Conservation (phyloP, 2,888 invertebrate genomes). For the Drosophila colorata region DNA sequence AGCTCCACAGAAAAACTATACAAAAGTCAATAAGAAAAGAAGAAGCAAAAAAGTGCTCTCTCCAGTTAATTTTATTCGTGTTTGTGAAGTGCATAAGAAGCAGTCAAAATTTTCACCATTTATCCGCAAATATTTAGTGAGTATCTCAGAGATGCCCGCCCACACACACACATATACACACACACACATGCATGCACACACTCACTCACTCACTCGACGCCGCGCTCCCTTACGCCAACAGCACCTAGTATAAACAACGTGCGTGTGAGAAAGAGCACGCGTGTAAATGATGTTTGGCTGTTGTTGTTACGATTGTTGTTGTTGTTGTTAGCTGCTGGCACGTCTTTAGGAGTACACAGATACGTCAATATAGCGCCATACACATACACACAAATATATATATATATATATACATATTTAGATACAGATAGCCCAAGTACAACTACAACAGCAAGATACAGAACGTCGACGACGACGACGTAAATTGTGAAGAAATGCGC, state of each 20-base stretch:
- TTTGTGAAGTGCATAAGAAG: slow-evolving; percentile 64
- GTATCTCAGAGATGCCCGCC: slow-evolving; percentile 73
- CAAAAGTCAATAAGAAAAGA: slow-evolving; percentile 22
- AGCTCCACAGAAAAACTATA: neutral
- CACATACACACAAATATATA: slow-evolving; percentile 26
- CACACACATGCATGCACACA: neutral
- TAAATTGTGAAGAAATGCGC: slow-evolving; percentile 80
- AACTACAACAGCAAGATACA: slow-evolving; percentile 26
- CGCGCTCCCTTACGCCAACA: slow-evolving; percentile 32
- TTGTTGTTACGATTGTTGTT: slow-evolving; percentile 38
- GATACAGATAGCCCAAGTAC: slow-evolving; percentile 55
- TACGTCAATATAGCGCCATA: slow-evolving; percentile 72
- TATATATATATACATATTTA: slow-evolving; percentile 19
- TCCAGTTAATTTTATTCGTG: slow-evolving; percentile 37
- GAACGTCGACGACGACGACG: slow-evolving; percentile 59
- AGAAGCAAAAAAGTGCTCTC: slow-evolving; percentile 27
- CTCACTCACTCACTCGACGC: slow-evolving; percentile 14
- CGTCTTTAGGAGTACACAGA: slow-evolving; percentile 69
- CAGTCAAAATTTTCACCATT: slow-evolving; percentile 83
- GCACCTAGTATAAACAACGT: slow-evolving; percentile 53
- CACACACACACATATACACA: slow-evolving; percentile 28
- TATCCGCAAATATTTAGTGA: slow-evolving; percentile 84
- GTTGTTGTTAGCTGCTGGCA: slow-evolving; percentile 55
- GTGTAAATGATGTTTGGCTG: slow-evolving; percentile 74
- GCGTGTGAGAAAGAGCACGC: slow-evolving; percentile 78